Conservation (phyloP, 2,113 vertebrate genomes). For the Rhagologus leucostigma region DNA sequence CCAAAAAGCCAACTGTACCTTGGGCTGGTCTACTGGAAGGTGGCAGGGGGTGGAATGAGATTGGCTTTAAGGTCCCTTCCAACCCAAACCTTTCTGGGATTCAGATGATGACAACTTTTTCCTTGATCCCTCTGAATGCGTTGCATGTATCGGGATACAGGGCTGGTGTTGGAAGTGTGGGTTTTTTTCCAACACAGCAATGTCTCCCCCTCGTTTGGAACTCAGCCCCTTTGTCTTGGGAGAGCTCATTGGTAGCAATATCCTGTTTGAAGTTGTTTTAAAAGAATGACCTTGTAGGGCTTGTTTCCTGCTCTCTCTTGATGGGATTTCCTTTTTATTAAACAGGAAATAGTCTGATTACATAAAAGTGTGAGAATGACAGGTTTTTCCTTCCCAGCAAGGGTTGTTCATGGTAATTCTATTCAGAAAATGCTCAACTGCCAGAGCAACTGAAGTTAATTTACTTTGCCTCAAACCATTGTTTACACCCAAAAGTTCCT, state of each 20-base stretch:
- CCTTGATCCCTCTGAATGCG: not conserved
- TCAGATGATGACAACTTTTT: not conserved
- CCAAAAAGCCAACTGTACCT: not conserved
- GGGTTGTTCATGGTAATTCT: conserved; percentile 37
- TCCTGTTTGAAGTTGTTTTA: conserved; percentile 56
- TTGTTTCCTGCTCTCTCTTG: conserved; percentile 46
- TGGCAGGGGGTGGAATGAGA: not conserved
- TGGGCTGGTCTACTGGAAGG: not conserved
- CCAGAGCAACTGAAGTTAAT: conserved; percentile 45
- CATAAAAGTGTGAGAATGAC: conserved; percentile 63
- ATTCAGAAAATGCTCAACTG: conserved; percentile 6
- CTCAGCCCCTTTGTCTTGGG: conserved; percentile 17
- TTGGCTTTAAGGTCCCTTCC: not conserved
- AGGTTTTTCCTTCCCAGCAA: conserved; percentile 44
- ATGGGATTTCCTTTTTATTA: conserved; percentile 65
- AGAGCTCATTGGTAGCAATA: conserved; percentile 54
- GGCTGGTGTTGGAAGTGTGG: not conserved
- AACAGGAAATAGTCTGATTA: conserved; percentile 61
- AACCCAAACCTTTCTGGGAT: not conserved
- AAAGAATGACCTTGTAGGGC: conserved; percentile 55
- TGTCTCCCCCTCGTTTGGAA: not conserved
- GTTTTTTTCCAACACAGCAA: not conserved
- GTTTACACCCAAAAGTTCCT: conserved; percentile 45
- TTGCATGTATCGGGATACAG: not conserved
- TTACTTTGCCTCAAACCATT: conserved; percentile 12